Percentiles rank a stretch among this genome's conserved stretches.
Evolutionary conservation across 1,140 invertebrate species (phyloP).

Genomic region (Lepidurus packardi): DNA sequence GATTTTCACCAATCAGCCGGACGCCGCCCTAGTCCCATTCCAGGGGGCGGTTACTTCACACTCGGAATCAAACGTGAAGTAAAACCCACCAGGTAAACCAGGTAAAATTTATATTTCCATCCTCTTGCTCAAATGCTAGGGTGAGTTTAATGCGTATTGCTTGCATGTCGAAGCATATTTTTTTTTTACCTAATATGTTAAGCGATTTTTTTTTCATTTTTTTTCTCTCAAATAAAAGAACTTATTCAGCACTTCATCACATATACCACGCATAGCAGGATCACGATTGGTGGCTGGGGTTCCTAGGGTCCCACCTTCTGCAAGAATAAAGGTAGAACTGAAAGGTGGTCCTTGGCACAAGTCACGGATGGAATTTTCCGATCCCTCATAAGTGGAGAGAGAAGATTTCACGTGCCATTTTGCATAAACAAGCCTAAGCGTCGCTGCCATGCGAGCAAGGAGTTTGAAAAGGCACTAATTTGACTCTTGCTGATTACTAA

Average conservation of each 20-base stretch:
- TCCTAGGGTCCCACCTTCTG: constrained; percentile 7
- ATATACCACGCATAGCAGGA: not conserved
- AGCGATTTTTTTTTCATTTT: not conserved
- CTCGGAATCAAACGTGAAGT: not conserved
- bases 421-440: not conserved
- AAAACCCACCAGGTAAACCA: not conserved
- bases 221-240: not conserved
- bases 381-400: not conserved
- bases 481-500: constrained; percentile 5
- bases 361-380: constrained; percentile 10
- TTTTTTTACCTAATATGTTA: too few relatives aligned
- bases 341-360: constrained; percentile 21
- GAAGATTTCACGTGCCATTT: not conserved
- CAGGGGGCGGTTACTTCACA: constrained; percentile 6
- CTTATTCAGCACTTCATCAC: not conserved
- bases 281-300: not conserved
- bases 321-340: not conserved
- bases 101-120: not conserved
- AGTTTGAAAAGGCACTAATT: not conserved
- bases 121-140: not conserved
- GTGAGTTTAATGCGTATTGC: not conserved
- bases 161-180: too few relatives aligned
- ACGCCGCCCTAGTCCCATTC: constrained; percentile 16
- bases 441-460: not conserved
- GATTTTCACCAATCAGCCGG: constrained; percentile 10